Conservation (phyloP, 1,140 invertebrate species). For the Diorhabda carinulata region DNA sequence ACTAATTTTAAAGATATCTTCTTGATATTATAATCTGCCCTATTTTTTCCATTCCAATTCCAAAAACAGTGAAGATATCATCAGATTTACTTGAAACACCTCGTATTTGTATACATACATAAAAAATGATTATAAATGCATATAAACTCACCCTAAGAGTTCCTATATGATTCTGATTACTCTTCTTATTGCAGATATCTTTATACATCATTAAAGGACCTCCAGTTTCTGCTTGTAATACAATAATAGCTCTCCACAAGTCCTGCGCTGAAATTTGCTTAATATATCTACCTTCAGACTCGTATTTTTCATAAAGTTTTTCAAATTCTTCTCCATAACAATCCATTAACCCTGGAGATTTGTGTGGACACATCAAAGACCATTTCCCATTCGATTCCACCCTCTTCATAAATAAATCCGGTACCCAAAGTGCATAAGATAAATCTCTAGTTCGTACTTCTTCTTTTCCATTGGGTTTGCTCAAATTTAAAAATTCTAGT, state of each 20-base stretch:
- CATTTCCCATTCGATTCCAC: slow-evolving; percentile 85
- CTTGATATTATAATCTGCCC: no score
- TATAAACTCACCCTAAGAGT: slow-evolving; percentile 69
- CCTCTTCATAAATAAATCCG: slow-evolving; percentile 97
- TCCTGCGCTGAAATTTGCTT: slow-evolving; percentile 73
- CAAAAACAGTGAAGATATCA: no score
- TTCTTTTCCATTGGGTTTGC: slow-evolving; percentile 60
- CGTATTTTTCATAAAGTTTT: slow-evolving; percentile 84
- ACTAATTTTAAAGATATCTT: no score
- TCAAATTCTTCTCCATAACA: slow-evolving; percentile 96
- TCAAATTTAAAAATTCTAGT: slow-evolving; percentile 68
- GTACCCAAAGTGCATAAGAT: slow-evolving; percentile 97
- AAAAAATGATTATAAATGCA: not conserved
- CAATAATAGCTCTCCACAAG: slow-evolving; percentile 92
- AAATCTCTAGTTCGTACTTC: slow-evolving; percentile 90
- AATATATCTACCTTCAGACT: slow-evolving; percentile 62
- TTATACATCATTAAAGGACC: slow-evolving; percentile 98
- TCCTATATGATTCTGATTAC: slow-evolving; percentile 97
- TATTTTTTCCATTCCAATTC: no score
- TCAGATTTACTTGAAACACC: no score
- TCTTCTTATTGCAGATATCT: slow-evolving; percentile 95
- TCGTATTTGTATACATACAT: not conserved
- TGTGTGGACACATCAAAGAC: slow-evolving; percentile 96
- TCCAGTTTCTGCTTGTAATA: slow-evolving; percentile 98
- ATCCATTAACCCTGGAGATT: slow-evolving; percentile 86